Conservation (phyloP, 2,888 invertebrate genomes). For the Drosophila algonquin region DNA sequence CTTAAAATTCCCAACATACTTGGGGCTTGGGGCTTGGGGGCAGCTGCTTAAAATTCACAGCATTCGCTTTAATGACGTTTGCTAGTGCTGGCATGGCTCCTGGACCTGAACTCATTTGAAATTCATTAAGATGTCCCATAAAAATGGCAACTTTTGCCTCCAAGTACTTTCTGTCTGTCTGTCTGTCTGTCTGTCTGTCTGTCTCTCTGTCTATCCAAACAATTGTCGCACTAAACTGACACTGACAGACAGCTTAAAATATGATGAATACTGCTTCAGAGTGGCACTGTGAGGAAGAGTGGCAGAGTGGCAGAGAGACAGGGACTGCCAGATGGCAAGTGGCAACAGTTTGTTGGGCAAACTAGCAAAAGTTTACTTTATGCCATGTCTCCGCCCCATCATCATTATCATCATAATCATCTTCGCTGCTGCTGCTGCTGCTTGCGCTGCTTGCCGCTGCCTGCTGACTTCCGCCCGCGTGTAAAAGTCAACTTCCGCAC, state of each 20-base stretch:
- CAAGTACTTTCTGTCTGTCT: slow-evolving; percentile 35
- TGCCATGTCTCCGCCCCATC: slow-evolving; percentile 29
- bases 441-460: slow-evolving; percentile 15
- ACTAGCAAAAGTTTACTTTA: slow-evolving; percentile 58
- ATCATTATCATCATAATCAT: slow-evolving; percentile 35
- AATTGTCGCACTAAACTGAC: slow-evolving; percentile 61
- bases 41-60: slow-evolving; percentile 48
- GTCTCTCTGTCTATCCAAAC: slow-evolving; percentile 44
- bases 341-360: slow-evolving; percentile 53
- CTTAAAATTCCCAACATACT: slow-evolving; percentile 32
- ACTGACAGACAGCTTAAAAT: slow-evolving; percentile 55
- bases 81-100: slow-evolving; percentile 28
- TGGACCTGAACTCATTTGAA: slow-evolving; percentile 54
- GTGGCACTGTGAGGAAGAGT: not conserved
- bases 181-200: not conserved
- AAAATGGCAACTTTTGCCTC: slow-evolving; percentile 50
- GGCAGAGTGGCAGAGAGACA: not conserved
- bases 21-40: not conserved
- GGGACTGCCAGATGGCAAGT: slow-evolving; percentile 9
- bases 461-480: slow-evolving; percentile 61
- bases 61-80: slow-evolving; percentile 52
- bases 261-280: slow-evolving; percentile 48
- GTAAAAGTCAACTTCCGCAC: slow-evolving; percentile 62
- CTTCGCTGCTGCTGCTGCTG: slow-evolving; percentile 16
- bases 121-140: slow-evolving; percentile 58